A percentile compares a stretch with the other conserved stretches of the same genome.
Conservation (phyloP, 2,113 vertebrate genomes). For the Ceuthmochares aereus region DNA sequence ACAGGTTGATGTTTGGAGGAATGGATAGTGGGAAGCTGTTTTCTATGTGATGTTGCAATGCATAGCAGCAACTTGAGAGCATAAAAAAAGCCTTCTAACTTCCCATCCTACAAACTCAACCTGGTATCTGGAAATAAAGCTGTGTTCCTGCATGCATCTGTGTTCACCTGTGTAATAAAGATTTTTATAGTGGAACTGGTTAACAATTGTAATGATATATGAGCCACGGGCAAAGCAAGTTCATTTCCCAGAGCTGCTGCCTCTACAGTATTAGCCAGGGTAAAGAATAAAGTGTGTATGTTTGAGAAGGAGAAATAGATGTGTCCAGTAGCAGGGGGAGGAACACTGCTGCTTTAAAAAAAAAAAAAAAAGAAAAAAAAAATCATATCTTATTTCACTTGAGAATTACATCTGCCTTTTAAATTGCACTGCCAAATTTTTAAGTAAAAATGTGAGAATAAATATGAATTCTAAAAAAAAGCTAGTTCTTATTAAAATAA, state of each 20-base stretch:
- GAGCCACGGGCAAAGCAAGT: slow-evolving; percentile 25
- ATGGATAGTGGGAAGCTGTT: neutral
- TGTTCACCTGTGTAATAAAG: slow-evolving; percentile 48
- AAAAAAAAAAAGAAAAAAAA: neutral
- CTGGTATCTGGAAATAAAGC: slow-evolving; percentile 36
- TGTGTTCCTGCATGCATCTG: slow-evolving; percentile 22
- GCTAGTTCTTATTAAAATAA: neutral
- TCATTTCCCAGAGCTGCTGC: slow-evolving; percentile 65
- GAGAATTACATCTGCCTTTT: neutral
- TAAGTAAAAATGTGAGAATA: neutral
- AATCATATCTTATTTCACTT: neutral
- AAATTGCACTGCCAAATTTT: neutral
- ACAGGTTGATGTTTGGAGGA: neutral
- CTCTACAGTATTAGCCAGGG: slow-evolving; percentile 45
- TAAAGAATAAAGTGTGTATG: slow-evolving; percentile 40
- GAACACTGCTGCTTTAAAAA: neutral
- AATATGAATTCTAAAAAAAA: neutral
- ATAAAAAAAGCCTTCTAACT: neutral
- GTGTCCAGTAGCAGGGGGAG: neutral
- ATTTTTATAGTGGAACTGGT: slow-evolving; percentile 58
- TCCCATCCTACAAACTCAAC: slow-evolving; percentile 35
- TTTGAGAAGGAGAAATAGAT: slow-evolving; percentile 42
- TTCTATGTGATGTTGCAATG: neutral
- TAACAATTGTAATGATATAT: slow-evolving; percentile 62
- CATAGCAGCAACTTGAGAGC: neutral